A percentile compares a stretch with the other conserved stretches of the same genome.
phyloP scores from a whole-genome alignment of 2,797 vertebrate genomes.

The Pipistrellus kuhlii region DNA sequence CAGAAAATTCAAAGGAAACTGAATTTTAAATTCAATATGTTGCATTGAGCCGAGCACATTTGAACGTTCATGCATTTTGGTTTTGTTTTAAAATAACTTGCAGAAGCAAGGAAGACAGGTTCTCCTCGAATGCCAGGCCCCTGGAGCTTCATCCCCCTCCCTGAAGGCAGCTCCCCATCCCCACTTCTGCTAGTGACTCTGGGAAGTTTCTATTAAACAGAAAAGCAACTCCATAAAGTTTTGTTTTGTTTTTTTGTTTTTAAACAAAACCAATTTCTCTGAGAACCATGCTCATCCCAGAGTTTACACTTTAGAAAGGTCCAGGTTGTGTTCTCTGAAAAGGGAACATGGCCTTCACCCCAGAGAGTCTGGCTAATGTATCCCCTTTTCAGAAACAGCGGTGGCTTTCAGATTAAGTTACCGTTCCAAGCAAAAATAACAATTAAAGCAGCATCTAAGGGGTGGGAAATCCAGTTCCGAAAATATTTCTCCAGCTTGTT shows the following conservation, averaged over 20 bases:
- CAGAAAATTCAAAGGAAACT: background rate
- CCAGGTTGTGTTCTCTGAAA: background rate
- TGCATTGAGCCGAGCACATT: background rate
- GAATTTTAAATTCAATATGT: background rate
- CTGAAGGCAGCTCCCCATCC: background rate
- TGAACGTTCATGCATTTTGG: background rate
- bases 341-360: background rate
- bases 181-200: background rate
- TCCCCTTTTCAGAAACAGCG: background rate
- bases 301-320: background rate
- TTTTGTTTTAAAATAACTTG: background rate
- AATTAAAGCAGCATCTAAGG: background rate
- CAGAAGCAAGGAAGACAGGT: background rate
- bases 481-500: background rate
- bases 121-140: background rate
- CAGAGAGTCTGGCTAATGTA: background rate
- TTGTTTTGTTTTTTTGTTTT: background rate
- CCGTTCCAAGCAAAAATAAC: background rate
- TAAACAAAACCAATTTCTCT: background rate
- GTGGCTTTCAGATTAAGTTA: too few relatives aligned
- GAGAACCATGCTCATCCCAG: background rate
- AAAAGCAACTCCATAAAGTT: background rate
- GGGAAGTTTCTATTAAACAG: background rate
- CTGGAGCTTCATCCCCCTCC: background rate
- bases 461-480: background rate